Evolutionary conservation across 1,140 invertebrate species (phyloP).

Genomic region (Bemisia tabaci): DNA sequence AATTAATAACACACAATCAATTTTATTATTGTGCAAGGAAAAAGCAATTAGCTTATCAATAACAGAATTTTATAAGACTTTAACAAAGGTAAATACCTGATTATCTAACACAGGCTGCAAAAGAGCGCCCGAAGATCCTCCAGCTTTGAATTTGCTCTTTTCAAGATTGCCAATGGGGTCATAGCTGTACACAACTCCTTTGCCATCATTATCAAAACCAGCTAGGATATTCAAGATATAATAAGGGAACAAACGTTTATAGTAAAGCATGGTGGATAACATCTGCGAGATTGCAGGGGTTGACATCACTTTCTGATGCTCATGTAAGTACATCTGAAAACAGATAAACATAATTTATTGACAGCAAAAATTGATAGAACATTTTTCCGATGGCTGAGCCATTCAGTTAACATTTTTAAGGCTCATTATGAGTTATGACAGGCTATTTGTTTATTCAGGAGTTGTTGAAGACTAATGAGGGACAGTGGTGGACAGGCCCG

Average conservation of each 20-base stretch:
- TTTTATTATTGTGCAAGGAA: too few relatives aligned
- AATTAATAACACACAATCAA: too few relatives aligned
- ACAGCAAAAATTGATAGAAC: too few relatives aligned
- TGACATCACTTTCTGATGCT: conserved; percentile 87
- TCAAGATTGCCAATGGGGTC: conserved; percentile 94
- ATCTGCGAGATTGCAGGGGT: conserved; percentile 88
- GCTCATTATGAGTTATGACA: too few relatives aligned
- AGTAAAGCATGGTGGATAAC: conserved; percentile 90
- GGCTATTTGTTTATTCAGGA: too few relatives aligned
- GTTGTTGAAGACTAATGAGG: too few relatives aligned
- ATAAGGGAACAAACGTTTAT: conserved; percentile 96
- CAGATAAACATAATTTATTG: not conserved
- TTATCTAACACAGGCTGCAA: conserved; percentile 79
- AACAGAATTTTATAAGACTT: too few relatives aligned
- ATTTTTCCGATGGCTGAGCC: too few relatives aligned
- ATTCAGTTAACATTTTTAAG: too few relatives aligned
- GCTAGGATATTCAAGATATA: conserved; percentile 92
- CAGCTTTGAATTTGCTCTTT: conserved; percentile 58
- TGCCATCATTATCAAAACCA: conserved; percentile 74
- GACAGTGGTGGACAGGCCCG: too few relatives aligned
- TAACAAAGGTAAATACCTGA: conserved; percentile 39
- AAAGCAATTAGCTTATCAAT: too few relatives aligned
- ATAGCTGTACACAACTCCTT: conserved; percentile 88
- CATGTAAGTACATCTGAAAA: conserved; percentile 82
- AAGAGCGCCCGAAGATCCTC: conserved; percentile 66